phyloP scores from a whole-genome alignment of 2,797 vertebrate species.

The Carcharodon carcharias region DNA sequence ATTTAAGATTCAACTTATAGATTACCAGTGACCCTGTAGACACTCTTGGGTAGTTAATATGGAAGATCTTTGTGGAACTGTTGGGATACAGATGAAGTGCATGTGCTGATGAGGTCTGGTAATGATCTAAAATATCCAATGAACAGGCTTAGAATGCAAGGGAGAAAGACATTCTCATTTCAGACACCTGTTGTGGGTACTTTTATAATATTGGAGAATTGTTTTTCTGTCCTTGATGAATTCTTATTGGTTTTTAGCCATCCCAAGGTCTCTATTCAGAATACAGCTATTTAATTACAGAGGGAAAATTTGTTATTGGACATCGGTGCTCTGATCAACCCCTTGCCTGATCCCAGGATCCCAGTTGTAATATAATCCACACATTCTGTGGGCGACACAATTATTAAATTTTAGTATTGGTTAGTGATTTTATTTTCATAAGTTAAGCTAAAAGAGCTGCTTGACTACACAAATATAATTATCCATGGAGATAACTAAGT shows the following conservation, averaged over 20 bases:
- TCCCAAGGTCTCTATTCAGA: too few relatives aligned
- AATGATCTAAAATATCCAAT: not conserved
- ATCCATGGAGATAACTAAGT: not conserved
- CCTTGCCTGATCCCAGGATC: not conserved
- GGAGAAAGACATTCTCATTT: not conserved
- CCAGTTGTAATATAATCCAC: not conserved
- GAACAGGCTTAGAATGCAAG: not conserved
- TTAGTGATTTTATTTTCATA: not conserved
- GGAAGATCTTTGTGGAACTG: not conserved
- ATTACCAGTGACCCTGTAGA: not conserved
- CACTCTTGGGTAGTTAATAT: not conserved
- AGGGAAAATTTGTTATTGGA: not conserved
- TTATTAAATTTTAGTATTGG: not conserved
- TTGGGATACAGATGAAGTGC: too few relatives aligned
- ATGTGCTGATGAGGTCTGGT: not conserved
- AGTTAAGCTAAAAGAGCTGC: not conserved
- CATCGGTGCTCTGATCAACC: not conserved
- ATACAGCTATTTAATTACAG: not conserved
- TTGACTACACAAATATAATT: not conserved
- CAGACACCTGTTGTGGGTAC: not conserved
- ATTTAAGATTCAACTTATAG: not conserved
- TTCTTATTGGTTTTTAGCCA: not conserved
- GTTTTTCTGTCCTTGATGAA: not conserved
- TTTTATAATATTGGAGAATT: not conserved
- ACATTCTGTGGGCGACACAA: not conserved